These are phyloP conservation scores for Styela clava DNA, from an alignment of 23 tunicate species.

Conservation along the genomic window DNA sequence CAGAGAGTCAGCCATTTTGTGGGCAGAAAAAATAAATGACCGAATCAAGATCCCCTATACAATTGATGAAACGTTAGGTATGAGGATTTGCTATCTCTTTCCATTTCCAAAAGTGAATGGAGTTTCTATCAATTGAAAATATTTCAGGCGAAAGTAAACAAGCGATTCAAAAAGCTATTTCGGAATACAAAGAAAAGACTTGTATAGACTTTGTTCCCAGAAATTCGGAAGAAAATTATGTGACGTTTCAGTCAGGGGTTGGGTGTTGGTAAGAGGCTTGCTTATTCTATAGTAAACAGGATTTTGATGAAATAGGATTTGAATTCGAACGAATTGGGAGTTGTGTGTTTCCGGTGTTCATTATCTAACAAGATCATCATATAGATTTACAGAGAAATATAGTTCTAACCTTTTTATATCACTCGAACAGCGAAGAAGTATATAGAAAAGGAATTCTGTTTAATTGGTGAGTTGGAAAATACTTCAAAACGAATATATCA, in stretches of 20 bases:
- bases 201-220: conserved; percentile 1
- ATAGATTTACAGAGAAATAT: no score
- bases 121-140: no score
- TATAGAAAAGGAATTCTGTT: no score
- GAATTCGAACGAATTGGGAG: no score
- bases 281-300: neutral
- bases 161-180: neutral
- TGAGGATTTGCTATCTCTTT: neutral
- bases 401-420: no score
- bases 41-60: neutral
- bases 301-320: no score
- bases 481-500: no score
- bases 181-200: neutral
- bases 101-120: no score
- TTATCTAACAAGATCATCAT: no score
- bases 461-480: no score
- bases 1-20: neutral
- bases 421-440: no score
- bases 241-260: neutral
- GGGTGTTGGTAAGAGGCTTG: neutral
- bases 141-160: neutral
- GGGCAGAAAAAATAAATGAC: neutral
- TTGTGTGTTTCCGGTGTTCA: no score
- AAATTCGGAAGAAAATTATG: neutral
- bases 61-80: neutral